Base-by-base conservation (phyloP, 53 echinoderm and acorn worm genomes). In the Hippasteria phrygiana region DNA sequence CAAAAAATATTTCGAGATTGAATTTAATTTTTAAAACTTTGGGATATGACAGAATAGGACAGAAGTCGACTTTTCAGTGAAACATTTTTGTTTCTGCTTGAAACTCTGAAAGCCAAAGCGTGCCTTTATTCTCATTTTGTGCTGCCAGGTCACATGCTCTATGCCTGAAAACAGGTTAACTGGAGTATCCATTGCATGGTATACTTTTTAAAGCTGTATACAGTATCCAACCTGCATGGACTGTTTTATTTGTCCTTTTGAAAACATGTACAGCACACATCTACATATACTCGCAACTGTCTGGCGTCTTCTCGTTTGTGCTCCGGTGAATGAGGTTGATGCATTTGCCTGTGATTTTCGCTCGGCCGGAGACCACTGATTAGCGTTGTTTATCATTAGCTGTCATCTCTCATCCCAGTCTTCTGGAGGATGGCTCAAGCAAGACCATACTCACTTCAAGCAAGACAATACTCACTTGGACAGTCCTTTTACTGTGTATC, bases 301-400 rank as follows among this genome's bases (percentile, higher is more conserved):
- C 48, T 29, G 31, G 5, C 65, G 29, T 65, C 7, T 29, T 20
- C 29, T 65, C 37, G 34, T 33, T 17, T 31, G 9, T 36, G 43
- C 33, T 43, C 64, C 64, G 22, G 16, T 82, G 65, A 82, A 82
- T 42, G 66, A 82, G 82, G 82, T 64, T 82, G 82, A 82, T 82
- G n/a, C 82, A 82, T 82, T 29, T 82, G 46, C 82, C 82, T 29
- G 82, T 64, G 82, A 82, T 82, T 82, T 64, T 47, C 82, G 31
- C 33, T 62, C 29, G 42, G 64, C 31, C 82, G 14, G 41, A 43
- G 16, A 43, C 62, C 31, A 39, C 46, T 79, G 79, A 79, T 82
- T 82, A 82, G 33, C 45, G 82, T 45, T 27, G 43, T 82, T 82
- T 66, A 82, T 82, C 66, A 80, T 80, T 33, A 28, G 62, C 80